Evolutionary conservation across 2,888 invertebrate species (phyloP), one percentile per base, ranked within the genome.

Genomic region (Polyploca ridens): DNA sequence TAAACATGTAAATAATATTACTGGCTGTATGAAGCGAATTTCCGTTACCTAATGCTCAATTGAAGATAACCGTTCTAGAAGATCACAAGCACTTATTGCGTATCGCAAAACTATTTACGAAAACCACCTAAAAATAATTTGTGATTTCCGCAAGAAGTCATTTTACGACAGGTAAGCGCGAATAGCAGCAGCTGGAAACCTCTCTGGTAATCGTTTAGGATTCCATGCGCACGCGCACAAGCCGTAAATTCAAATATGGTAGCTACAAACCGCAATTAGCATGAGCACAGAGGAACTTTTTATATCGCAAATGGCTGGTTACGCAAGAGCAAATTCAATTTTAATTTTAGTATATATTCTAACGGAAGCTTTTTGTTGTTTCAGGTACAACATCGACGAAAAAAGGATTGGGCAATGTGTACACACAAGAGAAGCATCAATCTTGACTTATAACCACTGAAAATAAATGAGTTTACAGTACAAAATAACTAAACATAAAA

Each of bases 361-460:
- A 74, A 72, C 70, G n/a, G 41, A 63, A 61, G 60, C 69, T 77
- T 71, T 75, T 74, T 76, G 66, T 70, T 82, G 76, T 93, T 92
- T n/a, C 91, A 94, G 93, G 88, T 82, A 80, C 88, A 66, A 73
- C 82, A 66, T 76, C 86, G 66, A 72, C 78, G 54, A 91, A 86
- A 70, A 92, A 92, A 79, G 90, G 91, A 66, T 76, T 86, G 64
- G 92, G 92, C 71, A 93, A 94, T 81, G 94, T 93, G 63, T 94
- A 94, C 84, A 94, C 94, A 61, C 93, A 93, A 82, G 93, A 93
- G 71, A 92, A 92, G 76, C 93, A 91, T 69, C 82, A 84, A n/a
- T 79, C 85, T 46, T 86, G 76, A 82, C 64, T 27, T 62, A 73
- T 69, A 68, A 82, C 79, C 79, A 80, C 75, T 78, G 81, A 79